Evolutionary conservation across 1,140 invertebrate genomes (phyloP).

Genomic region (Ostrea denselamellosa): DNA sequence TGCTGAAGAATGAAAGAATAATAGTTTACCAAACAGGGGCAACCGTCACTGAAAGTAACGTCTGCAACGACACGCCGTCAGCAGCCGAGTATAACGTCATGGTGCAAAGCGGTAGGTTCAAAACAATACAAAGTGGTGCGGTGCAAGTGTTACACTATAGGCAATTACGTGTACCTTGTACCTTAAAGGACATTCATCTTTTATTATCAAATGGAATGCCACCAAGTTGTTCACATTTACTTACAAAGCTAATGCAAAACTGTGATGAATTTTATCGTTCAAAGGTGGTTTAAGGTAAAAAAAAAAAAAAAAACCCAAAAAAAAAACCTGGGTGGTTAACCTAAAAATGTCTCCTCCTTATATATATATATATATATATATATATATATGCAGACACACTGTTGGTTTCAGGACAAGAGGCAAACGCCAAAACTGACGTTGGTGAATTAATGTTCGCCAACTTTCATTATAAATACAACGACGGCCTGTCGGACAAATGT

Average conservation of each 20-base stretch:
- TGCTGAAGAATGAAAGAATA: neutral
- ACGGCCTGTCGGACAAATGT: slow-evolving; percentile 5
- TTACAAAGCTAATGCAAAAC: too few relatives aligned
- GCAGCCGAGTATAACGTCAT: slow-evolving; percentile 1
- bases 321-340: too few relatives aligned
- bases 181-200: neutral
- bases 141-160: too few relatives aligned
- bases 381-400: neutral
- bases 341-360: too few relatives aligned
- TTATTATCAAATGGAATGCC: neutral
- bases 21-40: neutral
- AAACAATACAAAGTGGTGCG: neutral
- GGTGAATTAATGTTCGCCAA: neutral
- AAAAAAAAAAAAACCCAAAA: too few relatives aligned
- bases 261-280: too few relatives aligned
- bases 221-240: neutral
- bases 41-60: neutral
- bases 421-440: slow-evolving; percentile 4
- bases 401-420: neutral
- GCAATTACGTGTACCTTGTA: neutral
- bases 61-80: neutral
- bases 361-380: too few relatives aligned
- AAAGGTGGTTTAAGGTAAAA: too few relatives aligned
- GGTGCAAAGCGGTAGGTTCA: neutral
- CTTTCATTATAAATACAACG: neutral